Percentiles rank a stretch among this genome's conserved stretches.
Evolutionary conservation across 2,888 invertebrate genomes (phyloP).

Genomic region (Poecilobothrus nobilitatus): DNA sequence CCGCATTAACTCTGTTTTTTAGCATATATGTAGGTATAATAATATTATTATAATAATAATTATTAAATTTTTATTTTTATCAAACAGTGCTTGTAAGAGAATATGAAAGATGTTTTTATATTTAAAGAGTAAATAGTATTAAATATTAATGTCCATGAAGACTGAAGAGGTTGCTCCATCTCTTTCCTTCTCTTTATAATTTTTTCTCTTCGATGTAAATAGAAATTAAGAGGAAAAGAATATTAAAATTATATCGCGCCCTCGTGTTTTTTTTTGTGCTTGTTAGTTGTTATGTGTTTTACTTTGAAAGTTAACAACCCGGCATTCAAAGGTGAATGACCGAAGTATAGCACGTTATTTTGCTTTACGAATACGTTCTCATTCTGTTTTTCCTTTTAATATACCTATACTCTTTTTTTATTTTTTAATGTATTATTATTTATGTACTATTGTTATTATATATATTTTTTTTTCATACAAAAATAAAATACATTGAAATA

Average conservation of each 20-base stretch:
- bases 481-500: too few relatives aligned
- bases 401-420: neutral
- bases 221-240: neutral
- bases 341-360: slow-evolving; percentile 12
- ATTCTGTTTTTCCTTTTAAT: neutral
- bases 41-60: too few relatives aligned
- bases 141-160: too few relatives aligned
- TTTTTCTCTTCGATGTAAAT: neutral
- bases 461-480: neutral
- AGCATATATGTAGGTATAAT: too few relatives aligned
- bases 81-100: too few relatives aligned
- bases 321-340: slow-evolving; percentile 22
- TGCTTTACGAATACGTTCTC: neutral
- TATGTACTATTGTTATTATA: neutral
- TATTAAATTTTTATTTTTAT: too few relatives aligned
- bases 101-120: too few relatives aligned
- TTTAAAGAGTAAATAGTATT: too few relatives aligned
- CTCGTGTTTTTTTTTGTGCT: neutral
- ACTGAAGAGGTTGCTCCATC: too few relatives aligned
- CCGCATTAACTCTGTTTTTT: too few relatives aligned
- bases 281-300: neutral
- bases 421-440: neutral
- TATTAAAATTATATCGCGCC: neutral
- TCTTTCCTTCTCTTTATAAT: too few relatives aligned
- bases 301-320: slow-evolving; percentile 14